Evolutionary conservation across 2,113 vertebrate species (phyloP).

Genomic region (Microcebus ravelobensis): DNA sequence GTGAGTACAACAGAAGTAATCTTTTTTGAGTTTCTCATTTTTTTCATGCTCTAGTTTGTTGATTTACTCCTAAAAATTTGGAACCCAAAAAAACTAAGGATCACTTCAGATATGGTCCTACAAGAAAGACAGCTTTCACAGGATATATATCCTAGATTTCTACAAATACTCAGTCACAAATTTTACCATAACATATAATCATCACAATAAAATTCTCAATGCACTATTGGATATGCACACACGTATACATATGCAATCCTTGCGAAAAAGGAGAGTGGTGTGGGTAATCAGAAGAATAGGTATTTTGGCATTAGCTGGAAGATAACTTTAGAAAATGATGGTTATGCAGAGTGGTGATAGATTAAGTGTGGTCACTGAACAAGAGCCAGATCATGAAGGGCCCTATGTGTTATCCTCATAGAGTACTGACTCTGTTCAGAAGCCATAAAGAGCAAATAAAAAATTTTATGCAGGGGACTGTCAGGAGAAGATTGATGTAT

Average conservation of each 20-base stretch:
- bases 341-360: background rate
- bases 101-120: background rate
- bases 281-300: background rate
- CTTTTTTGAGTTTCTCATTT: background rate
- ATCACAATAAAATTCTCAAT: background rate
- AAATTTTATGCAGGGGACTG: background rate
- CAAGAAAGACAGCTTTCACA: background rate
- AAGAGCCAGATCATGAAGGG: background rate
- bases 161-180: background rate
- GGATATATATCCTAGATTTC: background rate
- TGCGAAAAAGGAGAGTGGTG: background rate
- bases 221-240: background rate
- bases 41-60: background rate
- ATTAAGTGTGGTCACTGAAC: background rate
- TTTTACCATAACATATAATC: background rate
- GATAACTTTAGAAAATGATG: background rate
- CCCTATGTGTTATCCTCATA: background rate
- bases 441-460: background rate
- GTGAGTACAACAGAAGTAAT: background rate
- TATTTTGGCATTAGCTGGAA: background rate
- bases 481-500: background rate
- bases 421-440: background rate
- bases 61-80: conserved; percentile 34
- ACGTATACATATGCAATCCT: background rate
- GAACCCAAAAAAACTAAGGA: background rate